A percentile compares a stretch with the other conserved stretches of the same genome.
Conservation (phyloP, 2,797 vertebrate species). For the Myotis myotis region DNA sequence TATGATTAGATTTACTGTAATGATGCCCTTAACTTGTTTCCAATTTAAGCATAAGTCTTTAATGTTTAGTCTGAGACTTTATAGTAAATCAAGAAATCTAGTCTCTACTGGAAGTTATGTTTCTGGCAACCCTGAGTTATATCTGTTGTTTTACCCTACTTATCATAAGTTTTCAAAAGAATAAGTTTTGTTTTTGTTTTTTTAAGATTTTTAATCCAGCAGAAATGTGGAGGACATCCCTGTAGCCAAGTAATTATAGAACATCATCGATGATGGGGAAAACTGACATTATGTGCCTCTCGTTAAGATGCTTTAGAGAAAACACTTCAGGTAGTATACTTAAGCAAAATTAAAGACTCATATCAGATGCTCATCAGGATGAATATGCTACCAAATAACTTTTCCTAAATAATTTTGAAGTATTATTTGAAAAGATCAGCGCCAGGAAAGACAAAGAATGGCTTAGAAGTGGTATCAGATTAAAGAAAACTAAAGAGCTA, state of each 20-base stretch:
- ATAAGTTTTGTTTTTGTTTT: not conserved
- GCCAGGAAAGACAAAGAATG: not conserved
- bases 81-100: not conserved
- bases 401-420: not conserved
- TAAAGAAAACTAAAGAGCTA: not conserved
- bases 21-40: not conserved
- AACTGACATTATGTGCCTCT: not conserved
- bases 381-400: not conserved
- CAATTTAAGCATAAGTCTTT: not conserved
- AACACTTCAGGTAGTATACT: not conserved
- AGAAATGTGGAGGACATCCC: not conserved
- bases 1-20: not conserved
- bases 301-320: not conserved
- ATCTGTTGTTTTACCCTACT: slow-evolving; percentile 7
- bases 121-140: not conserved
- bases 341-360: not conserved
- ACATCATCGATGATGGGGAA: not conserved
- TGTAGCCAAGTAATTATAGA: not conserved
- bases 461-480: not conserved
- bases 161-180: not conserved
- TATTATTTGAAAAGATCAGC: not conserved
- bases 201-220: not conserved
- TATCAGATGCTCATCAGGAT: not conserved
- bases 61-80: not conserved
- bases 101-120: not conserved